Percentiles rank a stretch among this genome's conserved stretches.
Evolutionary conservation across 2,888 invertebrate genomes (phyloP).

Genomic region (Netelia inedita): DNA sequence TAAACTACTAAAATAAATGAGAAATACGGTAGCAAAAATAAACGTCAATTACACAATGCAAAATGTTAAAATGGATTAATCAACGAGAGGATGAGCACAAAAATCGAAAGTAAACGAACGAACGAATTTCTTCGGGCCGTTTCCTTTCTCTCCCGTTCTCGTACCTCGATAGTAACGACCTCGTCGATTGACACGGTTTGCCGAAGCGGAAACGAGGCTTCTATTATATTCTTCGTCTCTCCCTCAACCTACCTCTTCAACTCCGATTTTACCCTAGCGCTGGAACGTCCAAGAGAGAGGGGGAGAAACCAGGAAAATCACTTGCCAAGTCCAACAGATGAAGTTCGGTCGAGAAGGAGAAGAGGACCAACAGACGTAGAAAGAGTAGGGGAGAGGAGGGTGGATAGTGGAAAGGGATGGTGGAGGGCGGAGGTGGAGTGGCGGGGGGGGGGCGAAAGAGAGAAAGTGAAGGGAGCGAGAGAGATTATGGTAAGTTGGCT

Average conservation of each 20-base stretch:
- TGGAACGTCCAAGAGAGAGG: slow-evolving; percentile 4
- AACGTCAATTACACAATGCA: slow-evolving; percentile 1
- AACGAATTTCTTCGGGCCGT: slow-evolving; percentile 41
- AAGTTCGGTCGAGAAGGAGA: slow-evolving; percentile 20
- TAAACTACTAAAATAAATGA: not conserved
- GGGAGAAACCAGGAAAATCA: slow-evolving; percentile 28
- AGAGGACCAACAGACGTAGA: slow-evolving; percentile 26
- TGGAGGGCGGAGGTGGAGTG: not conserved
- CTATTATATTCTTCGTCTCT: slow-evolving; percentile 59
- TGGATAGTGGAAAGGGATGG: not conserved
- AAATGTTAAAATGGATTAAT: slow-evolving; percentile 10
- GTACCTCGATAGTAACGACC: slow-evolving; percentile 63
- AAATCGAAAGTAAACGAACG: slow-evolving; percentile 16
- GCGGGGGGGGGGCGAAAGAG: not conserved
- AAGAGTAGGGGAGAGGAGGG: not conserved
- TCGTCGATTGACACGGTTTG: slow-evolving; percentile 62
- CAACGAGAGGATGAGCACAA: slow-evolving; percentile 14
- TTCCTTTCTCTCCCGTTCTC: slow-evolving; percentile 47
- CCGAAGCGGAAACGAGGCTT: slow-evolving; percentile 63
- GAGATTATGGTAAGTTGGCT: slow-evolving; percentile 26
- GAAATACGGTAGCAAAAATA: not conserved
- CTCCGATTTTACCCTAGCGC: slow-evolving; percentile 16
- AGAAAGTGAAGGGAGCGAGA: slow-evolving; percentile 2
- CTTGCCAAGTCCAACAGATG: slow-evolving; percentile 51
- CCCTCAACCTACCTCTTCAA: not conserved